Evolutionary conservation across 2,888 invertebrate genomes (phyloP).

Genomic region (Strigamia transsilvanica): DNA sequence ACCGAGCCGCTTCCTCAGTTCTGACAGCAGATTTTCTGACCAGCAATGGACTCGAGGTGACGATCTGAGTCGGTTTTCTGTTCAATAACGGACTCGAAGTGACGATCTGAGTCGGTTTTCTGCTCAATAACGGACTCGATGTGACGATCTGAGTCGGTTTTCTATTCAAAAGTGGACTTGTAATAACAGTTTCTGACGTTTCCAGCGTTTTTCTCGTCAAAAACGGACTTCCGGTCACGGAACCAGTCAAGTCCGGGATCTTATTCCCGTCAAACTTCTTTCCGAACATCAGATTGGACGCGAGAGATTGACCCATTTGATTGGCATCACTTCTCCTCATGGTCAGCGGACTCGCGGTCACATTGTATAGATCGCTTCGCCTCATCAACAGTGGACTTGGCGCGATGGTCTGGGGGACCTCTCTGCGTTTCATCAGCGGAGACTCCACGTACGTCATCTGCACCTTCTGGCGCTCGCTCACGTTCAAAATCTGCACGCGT

Average conservation of each 20-base stretch:
- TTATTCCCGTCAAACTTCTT: background rate
- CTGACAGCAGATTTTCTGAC: background rate
- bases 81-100: slow-evolving; percentile 6
- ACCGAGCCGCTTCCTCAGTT: background rate
- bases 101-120: background rate
- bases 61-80: background rate
- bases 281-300: background rate
- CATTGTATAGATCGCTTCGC: background rate
- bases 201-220: background rate
- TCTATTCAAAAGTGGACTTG: background rate
- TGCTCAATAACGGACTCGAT: background rate
- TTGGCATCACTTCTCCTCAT: slow-evolving; percentile 9
- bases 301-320: background rate
- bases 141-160: background rate
- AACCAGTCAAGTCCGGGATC: background rate
- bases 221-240: background rate
- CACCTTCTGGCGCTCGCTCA: slow-evolving; percentile 50
- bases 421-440: slow-evolving; percentile 24
- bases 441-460: slow-evolving; percentile 52
- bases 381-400: slow-evolving; percentile 38
- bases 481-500: slow-evolving; percentile 41
- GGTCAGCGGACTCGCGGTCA: background rate
- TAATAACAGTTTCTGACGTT: background rate
- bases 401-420: background rate
- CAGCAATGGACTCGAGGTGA: slow-evolving; percentile 37